phyloP scores from a whole-genome alignment of 1,140 invertebrate species.

The Pentalonia nigronervosa region DNA sequence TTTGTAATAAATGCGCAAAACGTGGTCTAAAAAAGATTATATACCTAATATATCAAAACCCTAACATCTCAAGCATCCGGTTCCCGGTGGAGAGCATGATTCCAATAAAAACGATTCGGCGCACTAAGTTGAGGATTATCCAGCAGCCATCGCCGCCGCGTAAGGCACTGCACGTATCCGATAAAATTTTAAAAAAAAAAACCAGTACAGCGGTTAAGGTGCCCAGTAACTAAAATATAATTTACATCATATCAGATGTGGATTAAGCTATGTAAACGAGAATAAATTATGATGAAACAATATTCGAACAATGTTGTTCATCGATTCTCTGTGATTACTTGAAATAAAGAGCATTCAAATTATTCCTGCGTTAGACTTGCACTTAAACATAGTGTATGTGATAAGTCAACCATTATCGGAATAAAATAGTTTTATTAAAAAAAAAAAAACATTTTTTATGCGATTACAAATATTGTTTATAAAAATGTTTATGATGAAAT shows the following conservation, averaged over 20 bases:
- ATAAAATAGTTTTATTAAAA: too few relatives aligned
- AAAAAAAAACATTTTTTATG: neutral
- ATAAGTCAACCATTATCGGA: too few relatives aligned
- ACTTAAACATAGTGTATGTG: too few relatives aligned
- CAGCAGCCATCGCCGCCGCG: neutral
- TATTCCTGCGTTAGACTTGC: too few relatives aligned
- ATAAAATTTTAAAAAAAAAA: neutral
- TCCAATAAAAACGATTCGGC: neutral
- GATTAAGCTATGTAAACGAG: neutral
- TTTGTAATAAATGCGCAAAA: slow-evolving; percentile 16
- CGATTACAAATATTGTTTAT: neutral
- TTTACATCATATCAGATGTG: neutral
- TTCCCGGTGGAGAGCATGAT: neutral
- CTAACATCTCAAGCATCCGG: neutral
- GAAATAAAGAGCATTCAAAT: neutral
- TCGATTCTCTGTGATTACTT: neutral
- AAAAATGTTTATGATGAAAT: neutral
- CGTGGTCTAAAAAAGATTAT: neutral
- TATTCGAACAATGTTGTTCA: neutral
- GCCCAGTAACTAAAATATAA: neutral
- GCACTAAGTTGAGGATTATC: neutral
- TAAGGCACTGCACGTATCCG: neutral
- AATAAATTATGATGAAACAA: neutral
- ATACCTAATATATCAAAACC: slow-evolving; percentile 24
- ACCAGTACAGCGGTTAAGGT: neutral